These are phyloP conservation scores for Meriones unguiculatus DNA, from an alignment of 2,113 vertebrate genomes.

Conservation along the genomic window DNA sequence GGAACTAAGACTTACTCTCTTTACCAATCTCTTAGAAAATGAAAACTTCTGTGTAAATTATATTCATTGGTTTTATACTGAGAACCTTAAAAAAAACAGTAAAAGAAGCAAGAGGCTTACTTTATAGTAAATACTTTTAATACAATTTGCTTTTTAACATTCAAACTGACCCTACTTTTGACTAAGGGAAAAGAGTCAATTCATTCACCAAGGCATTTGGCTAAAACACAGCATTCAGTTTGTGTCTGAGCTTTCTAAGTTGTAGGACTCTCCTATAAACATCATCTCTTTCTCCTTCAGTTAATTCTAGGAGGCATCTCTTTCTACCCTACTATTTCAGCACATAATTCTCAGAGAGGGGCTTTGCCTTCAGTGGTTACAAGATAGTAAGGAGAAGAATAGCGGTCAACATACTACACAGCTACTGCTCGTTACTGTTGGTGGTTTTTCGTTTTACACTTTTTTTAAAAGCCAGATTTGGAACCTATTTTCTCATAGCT, in stretches of 20 bases:
- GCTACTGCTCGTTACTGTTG: background rate
- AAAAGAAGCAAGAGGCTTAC: background rate
- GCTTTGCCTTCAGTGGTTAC: background rate
- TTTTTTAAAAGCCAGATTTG: background rate
- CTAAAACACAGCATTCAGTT: background rate
- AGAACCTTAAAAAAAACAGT: background rate
- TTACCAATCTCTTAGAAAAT: background rate
- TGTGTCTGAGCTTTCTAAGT: background rate
- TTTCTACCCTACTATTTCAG: background rate
- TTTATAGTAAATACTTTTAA: constrained; percentile 4
- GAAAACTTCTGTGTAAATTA: background rate
- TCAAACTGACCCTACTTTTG: background rate
- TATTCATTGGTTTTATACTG: background rate
- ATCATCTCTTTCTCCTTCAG: background rate
- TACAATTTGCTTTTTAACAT: constrained; percentile 17
- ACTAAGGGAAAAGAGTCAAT: background rate
- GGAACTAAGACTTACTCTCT: background rate
- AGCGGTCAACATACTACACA: background rate
- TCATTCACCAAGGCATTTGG: background rate
- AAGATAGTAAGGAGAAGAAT: background rate
- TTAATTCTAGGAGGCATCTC: background rate
- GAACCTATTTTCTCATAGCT: background rate
- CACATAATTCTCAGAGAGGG: background rate
- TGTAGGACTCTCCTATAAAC: too few relatives aligned
- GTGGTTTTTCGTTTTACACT: background rate